Conservation (phyloP, 2,113 vertebrate species). For the Noturus placidus region DNA sequence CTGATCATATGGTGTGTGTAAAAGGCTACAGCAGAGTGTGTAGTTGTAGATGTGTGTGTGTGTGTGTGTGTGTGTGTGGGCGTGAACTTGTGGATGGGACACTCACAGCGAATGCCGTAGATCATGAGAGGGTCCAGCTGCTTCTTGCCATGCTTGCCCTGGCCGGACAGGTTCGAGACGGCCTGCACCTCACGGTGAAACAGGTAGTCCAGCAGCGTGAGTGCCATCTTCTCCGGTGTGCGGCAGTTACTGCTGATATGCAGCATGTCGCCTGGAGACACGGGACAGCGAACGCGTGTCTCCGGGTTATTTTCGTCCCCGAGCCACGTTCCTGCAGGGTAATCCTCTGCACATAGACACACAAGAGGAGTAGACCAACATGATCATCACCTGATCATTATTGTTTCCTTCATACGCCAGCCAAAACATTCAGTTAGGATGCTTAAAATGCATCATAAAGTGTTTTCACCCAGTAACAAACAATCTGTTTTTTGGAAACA, state of each 20-base stretch:
- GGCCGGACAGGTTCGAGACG: constrained; percentile 95
- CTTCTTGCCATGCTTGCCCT: constrained; percentile 97
- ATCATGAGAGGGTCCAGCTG: constrained; percentile 98
- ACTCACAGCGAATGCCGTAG: constrained; percentile 96
- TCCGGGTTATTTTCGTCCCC: constrained; percentile 94
- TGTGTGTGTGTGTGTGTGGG: not conserved
- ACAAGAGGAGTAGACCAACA: not conserved
- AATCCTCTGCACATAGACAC: constrained; percentile 80
- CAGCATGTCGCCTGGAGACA: constrained; percentile 91
- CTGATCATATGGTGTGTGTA: not conserved
- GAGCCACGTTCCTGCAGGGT: constrained; percentile 91
- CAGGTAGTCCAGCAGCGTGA: constrained; percentile 93
- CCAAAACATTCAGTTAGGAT: not conserved
- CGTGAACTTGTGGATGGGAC: not conserved
- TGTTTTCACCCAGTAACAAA: not conserved
- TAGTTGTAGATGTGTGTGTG: not conserved
- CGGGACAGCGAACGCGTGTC: constrained; percentile 92
- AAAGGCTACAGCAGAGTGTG: not conserved
- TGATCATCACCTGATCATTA: not conserved
- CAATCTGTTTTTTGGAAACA: not conserved
- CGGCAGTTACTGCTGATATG: constrained; percentile 96
- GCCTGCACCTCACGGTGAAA: constrained; percentile 97
- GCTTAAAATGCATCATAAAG: not conserved
- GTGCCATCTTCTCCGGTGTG: constrained; percentile 95
- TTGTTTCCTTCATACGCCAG: not conserved